Percentiles rank a stretch among this genome's conserved stretches.
Evolutionary conservation across 2,888 invertebrate species (phyloP).

Genomic region (Clistopyga incitator): DNA sequence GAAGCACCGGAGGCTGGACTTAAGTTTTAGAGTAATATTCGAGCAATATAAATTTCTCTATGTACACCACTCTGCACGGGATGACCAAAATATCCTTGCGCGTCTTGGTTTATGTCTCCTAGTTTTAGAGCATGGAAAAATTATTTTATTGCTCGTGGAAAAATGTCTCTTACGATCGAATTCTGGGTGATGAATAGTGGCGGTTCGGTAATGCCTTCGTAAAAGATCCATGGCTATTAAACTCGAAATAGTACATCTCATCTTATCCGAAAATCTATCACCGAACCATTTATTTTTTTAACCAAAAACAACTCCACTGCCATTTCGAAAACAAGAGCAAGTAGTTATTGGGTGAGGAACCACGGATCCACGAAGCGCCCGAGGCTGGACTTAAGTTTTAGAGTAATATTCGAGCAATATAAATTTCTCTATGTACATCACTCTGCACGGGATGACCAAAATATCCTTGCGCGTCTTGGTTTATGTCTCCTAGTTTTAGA

Average conservation of each 20-base stretch:
- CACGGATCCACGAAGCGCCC: not conserved
- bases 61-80: not conserved
- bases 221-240: not conserved
- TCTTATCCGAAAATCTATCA: no score
- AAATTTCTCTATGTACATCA: not conserved
- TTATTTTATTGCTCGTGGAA: not conserved
- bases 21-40: conserved; percentile 39
- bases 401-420: conserved; percentile 24
- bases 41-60: not conserved
- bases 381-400: conserved; percentile 22
- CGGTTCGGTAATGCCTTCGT: not conserved
- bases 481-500: not conserved
- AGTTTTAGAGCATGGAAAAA: not conserved
- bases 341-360: conserved; percentile 4
- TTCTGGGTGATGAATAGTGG: not conserved
- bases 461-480: not conserved
- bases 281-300: no score
- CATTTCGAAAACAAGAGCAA: conserved; percentile 15
- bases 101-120: not conserved
- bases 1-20: not conserved
- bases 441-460: not conserved
- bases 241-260: no score
- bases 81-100: conserved; percentile 3
- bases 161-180: not conserved
- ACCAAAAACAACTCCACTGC: no score